Conservation (phyloP, 30 jellyfish, hydroid and myxozoan species). For the Phacellophora camtschatica region DNA sequence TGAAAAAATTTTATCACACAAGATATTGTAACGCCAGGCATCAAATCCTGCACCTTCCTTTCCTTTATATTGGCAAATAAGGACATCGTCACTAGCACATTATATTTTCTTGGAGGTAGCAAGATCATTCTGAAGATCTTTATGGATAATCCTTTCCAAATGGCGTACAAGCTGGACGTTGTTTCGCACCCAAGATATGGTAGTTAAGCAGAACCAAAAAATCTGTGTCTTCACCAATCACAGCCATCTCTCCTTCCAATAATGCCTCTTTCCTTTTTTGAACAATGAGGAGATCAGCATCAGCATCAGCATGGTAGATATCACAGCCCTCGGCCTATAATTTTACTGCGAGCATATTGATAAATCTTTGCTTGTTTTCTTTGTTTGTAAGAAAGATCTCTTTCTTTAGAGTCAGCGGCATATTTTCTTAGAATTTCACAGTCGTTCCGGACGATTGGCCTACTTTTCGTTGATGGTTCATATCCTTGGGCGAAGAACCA, state of each 20-base stretch:
- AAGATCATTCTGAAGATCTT: constrained; percentile 11
- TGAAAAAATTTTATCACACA: constrained; percentile 52
- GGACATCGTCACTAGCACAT: constrained; percentile 40
- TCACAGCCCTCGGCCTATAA: constrained; percentile 27
- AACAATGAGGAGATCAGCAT: constrained; percentile 60
- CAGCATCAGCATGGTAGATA: constrained; percentile 30
- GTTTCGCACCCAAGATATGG: constrained; percentile 72
- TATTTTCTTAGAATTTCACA: constrained; percentile 22
- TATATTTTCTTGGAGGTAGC: constrained; percentile 28
- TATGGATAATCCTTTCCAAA: constrained; percentile 54
- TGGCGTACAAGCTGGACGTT: constrained; percentile 56
- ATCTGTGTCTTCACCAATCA: constrained; percentile 67
- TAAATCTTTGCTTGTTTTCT: constrained; percentile 40
- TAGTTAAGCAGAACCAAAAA: constrained; percentile 34
- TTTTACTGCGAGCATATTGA: constrained; percentile 32
- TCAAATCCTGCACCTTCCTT: constrained; percentile 38
- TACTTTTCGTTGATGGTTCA: constrained; percentile 12
- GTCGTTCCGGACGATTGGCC: neutral
- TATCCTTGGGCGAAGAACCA: constrained; percentile 43
- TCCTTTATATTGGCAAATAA: constrained; percentile 37
- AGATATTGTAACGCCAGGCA: constrained; percentile 42
- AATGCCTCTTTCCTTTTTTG: constrained; percentile 37
- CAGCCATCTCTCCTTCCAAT: constrained; percentile 20
- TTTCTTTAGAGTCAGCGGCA: constrained; percentile 16
- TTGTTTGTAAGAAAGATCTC: constrained; percentile 25